Base-by-base conservation (phyloP, 2,888 invertebrate species). In the Dryocosmus kuriphilus region DNA sequence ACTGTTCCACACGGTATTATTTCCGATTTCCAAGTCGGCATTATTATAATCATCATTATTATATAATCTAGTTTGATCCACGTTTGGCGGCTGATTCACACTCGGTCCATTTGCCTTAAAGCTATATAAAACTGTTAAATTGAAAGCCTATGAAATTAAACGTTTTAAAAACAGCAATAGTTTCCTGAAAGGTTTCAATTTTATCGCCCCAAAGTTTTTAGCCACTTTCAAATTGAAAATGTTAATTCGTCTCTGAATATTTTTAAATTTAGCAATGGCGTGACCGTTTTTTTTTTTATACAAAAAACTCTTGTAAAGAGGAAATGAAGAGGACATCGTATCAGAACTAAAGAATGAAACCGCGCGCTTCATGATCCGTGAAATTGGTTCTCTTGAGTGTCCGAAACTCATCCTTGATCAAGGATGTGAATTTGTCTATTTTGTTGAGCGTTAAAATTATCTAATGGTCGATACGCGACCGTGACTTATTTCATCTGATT, bases 401-500 rank as follows among this genome's bases (percentile, higher is more conserved):
- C 27, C 46, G 24, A 71, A 27, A 71, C 30, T 71, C 67, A 71
- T 71, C 67, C 51, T n/a, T 71, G 46, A 71, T 71, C 46, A 71
- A 71, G 30, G n/a, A 27, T 51, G 41, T 71, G 46, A 51, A 71
- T 71, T 46, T 51, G 27, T 71, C 67, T 27, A 46, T 51, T 71
- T 41, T 27, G 19, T 24, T 46, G 27, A 51, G 67, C 67, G 67
- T 71, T 51, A 46, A 46, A 51, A 71, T 71, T 11, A 19, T 71
- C 24, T 71, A 71, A 51, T 71, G 46, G 27, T 27, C 27, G 67
- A 27, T 46, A 71, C 46, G 67, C 51, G 67, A 71, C 46, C 67
- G 67, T 71, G 67, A 71, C 67, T 71, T 30, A 27, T 41, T 71
- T 51, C 67, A 22, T n/a, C 46, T 51, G 67, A 71, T 71, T 71